phyloP scores from a whole-genome alignment of 1,140 invertebrate species.

The Drosophila pectinifera region DNA sequence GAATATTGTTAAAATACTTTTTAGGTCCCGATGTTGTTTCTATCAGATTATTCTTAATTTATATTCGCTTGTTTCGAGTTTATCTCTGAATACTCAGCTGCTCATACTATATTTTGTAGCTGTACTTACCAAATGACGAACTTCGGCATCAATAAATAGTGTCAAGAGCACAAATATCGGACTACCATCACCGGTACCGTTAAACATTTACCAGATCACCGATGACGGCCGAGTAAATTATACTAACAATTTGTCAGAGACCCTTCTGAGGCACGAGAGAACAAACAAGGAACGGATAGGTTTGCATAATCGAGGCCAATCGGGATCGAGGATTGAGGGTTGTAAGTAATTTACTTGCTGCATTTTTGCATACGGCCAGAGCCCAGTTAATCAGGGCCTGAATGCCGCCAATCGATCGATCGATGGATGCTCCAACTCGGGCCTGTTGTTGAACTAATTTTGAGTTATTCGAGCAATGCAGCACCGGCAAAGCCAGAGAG shows the following conservation, averaged over 20 bases:
- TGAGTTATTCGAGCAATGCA: constrained; percentile 69
- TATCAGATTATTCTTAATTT: too few relatives aligned
- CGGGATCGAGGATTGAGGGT: not conserved
- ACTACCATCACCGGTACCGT: constrained; percentile 20
- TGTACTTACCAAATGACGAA: too few relatives aligned
- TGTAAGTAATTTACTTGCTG: constrained; percentile 41
- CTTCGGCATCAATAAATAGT: not conserved
- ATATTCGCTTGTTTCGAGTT: too few relatives aligned
- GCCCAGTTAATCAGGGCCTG: constrained; percentile 59
- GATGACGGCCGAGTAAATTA: constrained; percentile 17
- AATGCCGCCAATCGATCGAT: constrained; percentile 66
- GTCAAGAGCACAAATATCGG: not conserved
- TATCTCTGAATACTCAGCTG: too few relatives aligned
- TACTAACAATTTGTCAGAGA: constrained; percentile 49
- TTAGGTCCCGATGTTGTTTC: too few relatives aligned
- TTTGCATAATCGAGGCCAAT: constrained; percentile 6
- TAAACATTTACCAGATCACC: constrained; percentile 22
- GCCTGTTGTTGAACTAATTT: constrained; percentile 70
- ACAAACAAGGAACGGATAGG: not conserved
- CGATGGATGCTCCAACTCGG: constrained; percentile 24
- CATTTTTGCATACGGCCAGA: constrained; percentile 50
- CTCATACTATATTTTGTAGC: too few relatives aligned
- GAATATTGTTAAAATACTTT: too few relatives aligned
- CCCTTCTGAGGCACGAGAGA: not conserved
- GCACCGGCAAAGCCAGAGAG: constrained; percentile 9